Evolutionary conservation across 2,888 invertebrate genomes (phyloP).

Genomic region (Sphaerophoria taeniata): DNA sequence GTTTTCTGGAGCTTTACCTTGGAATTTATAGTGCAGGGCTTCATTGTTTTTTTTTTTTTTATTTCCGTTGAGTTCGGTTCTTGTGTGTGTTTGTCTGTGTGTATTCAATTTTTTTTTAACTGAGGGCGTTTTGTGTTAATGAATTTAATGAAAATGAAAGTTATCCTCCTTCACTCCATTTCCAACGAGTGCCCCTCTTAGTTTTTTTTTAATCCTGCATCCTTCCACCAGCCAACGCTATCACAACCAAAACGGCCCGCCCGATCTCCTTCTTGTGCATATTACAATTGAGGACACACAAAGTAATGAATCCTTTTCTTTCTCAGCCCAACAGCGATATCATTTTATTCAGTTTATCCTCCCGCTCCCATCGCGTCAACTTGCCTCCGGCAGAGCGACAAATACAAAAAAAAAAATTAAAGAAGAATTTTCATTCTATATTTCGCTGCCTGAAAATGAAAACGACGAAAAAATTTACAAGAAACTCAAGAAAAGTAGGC

Average conservation of each 20-base stretch:
- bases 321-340: constrained; percentile 55
- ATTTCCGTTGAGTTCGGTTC: background rate
- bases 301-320: constrained; percentile 71
- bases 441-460: constrained; percentile 53
- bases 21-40: constrained; percentile 51
- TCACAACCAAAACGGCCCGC: background rate
- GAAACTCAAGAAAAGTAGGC: constrained; percentile 29
- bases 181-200: no score
- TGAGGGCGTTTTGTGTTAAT: constrained; percentile 62
- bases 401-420: constrained; percentile 3
- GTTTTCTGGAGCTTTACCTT: constrained; percentile 50
- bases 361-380: no score
- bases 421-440: constrained; percentile 63
- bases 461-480: background rate
- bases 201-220: background rate
- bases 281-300: constrained; percentile 68
- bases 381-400: constrained; percentile 44
- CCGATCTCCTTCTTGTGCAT: background rate
- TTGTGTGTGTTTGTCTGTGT: constrained; percentile 2
- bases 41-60: constrained; percentile 48
- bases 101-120: background rate
- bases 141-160: constrained; percentile 74
- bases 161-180: constrained; percentile 35
- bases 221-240: background rate
- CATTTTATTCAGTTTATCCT: constrained; percentile 39